Evolutionary conservation across 2,888 invertebrate species (phyloP).

Genomic region (Agriopis marginaria): DNA sequence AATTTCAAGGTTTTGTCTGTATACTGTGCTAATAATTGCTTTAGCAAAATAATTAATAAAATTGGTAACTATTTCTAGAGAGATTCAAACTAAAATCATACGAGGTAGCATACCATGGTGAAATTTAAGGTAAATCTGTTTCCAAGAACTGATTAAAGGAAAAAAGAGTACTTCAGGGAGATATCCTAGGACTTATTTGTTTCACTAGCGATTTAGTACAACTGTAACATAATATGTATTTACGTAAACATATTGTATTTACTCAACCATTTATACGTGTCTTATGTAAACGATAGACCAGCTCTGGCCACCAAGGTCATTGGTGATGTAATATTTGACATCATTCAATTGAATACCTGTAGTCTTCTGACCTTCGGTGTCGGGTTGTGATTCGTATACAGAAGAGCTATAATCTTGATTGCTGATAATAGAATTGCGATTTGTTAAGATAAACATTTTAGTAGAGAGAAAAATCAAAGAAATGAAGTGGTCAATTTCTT

Average conservation of each 20-base stretch:
- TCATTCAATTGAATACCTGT: constrained; percentile 58
- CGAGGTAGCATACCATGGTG: not conserved
- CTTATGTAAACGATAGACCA: constrained; percentile 51
- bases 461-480: not conserved
- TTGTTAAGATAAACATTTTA: constrained; percentile 10
- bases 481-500: too few relatives aligned
- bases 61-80: not conserved
- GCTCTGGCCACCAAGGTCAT: constrained; percentile 52
- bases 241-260: constrained; percentile 8
- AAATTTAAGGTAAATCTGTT: not conserved
- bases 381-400: constrained; percentile 38
- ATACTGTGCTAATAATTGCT: constrained; percentile 7
- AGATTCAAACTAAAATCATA: not conserved
- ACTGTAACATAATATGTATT: constrained; percentile 3
- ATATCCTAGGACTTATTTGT: constrained; percentile 1
- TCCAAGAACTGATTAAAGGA: not conserved
- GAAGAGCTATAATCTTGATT: constrained; percentile 34
- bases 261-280: constrained; percentile 37
- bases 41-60: not conserved
- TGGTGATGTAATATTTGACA: constrained; percentile 73
- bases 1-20: constrained; percentile 9
- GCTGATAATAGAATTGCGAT: constrained; percentile 31
- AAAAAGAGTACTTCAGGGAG: constrained; percentile 10
- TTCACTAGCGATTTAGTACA: not conserved
- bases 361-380: constrained; percentile 57